These are phyloP conservation scores for Tamandua tetradactyla DNA, from an alignment of 2,797 vertebrate species.

Conservation along the genomic window DNA sequence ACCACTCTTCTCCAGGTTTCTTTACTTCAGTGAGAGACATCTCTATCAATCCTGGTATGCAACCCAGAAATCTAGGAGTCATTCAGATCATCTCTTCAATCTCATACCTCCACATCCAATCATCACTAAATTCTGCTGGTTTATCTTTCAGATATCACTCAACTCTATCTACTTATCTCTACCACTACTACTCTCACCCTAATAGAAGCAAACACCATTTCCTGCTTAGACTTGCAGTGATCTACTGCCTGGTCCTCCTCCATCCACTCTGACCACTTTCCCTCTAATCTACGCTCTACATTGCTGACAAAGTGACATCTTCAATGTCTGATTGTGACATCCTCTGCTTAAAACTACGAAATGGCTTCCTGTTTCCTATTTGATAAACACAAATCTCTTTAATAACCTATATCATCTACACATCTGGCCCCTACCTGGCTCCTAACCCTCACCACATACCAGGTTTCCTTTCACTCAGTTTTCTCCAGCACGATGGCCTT, in stretches of 20 bases:
- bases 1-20: neutral
- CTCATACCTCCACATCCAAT: neutral
- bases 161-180: neutral
- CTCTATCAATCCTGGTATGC: neutral
- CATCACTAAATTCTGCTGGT: neutral
- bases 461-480: neutral
- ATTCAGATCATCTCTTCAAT: neutral
- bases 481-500: neutral
- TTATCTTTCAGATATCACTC: neutral
- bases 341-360: neutral
- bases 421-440: neutral
- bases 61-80: neutral
- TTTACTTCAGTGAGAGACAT: neutral
- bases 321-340: neutral
- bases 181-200: neutral
- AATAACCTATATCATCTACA: neutral
- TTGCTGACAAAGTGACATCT: neutral
- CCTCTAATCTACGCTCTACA: neutral
- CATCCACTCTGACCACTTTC: neutral
- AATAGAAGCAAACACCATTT: neutral
- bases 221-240: neutral
- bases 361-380: neutral
- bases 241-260: neutral
- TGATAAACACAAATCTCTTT: neutral
- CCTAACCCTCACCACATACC: neutral